phyloP scores from a whole-genome alignment of 2,888 invertebrate species.

The Muscina levida region DNA sequence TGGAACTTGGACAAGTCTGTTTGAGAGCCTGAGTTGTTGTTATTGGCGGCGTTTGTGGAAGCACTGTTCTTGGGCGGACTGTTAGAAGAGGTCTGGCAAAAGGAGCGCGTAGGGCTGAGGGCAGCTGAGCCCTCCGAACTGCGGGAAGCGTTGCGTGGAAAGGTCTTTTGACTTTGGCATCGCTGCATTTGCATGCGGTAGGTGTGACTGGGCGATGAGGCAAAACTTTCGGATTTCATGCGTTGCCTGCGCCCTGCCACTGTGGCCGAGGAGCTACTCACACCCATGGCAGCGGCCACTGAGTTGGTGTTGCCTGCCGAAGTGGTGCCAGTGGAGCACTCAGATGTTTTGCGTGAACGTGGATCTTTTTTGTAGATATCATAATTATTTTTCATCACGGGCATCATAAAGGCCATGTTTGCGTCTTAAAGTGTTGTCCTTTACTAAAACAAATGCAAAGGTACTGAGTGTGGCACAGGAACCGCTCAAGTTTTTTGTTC shows the following conservation, averaged over 20 bases:
- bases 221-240: constrained; percentile 80
- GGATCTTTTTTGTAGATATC: constrained; percentile 90
- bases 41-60: constrained; percentile 70
- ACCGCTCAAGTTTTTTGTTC: constrained; percentile 1
- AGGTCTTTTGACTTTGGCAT: constrained; percentile 81
- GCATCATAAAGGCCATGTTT: constrained; percentile 98
- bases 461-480: no score
- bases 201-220: constrained; percentile 81
- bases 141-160: constrained; percentile 83
- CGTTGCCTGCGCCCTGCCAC: constrained; percentile 80
- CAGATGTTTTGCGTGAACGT: constrained; percentile 87
- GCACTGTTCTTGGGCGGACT: constrained; percentile 79
- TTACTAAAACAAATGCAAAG: no score
- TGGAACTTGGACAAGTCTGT: constrained; percentile 87
- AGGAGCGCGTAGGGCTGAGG: constrained; percentile 84
- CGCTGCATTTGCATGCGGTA: constrained; percentile 79
- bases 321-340: constrained; percentile 82
- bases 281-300: constrained; percentile 82
- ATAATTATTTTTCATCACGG: constrained; percentile 95
- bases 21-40: constrained; percentile 79
- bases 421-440: no score
- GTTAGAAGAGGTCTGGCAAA: constrained; percentile 69
- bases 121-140: constrained; percentile 83
- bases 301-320: constrained; percentile 81
- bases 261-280: constrained; percentile 76